Conservation (phyloP, 2,113 vertebrate genomes). For the Phocoena sinus region DNA sequence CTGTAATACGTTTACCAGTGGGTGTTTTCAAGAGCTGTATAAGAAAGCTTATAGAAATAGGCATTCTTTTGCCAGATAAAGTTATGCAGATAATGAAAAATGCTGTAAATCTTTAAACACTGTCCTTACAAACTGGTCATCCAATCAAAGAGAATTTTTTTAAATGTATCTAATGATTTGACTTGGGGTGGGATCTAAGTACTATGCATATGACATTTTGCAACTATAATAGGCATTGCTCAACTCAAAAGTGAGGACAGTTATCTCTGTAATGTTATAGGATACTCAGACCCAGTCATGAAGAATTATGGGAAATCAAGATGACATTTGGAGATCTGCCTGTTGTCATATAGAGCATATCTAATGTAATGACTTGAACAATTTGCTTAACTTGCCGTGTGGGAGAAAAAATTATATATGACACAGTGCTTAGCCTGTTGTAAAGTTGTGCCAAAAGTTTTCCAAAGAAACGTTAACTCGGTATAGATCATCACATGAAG, state of each 20-base stretch:
- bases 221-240: background rate
- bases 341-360: background rate
- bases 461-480: background rate
- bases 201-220: background rate
- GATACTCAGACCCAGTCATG: background rate
- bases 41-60: background rate
- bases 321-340: background rate
- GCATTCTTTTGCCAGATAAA: background rate
- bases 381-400: background rate
- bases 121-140: background rate
- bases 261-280: background rate
- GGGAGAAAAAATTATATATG: background rate
- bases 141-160: background rate
- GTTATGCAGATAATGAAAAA: background rate
- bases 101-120: slow-evolving; percentile 3
- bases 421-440: background rate
- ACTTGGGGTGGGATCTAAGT: background rate
- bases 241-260: background rate
- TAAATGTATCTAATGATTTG: background rate
- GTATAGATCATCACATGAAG: background rate
- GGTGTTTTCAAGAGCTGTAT: background rate
- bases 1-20: background rate
- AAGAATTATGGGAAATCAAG: background rate
- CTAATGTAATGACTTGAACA: background rate
- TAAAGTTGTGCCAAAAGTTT: background rate